Base-by-base conservation (phyloP, 1,140 invertebrate species). In the Zaprionus capensis region DNA sequence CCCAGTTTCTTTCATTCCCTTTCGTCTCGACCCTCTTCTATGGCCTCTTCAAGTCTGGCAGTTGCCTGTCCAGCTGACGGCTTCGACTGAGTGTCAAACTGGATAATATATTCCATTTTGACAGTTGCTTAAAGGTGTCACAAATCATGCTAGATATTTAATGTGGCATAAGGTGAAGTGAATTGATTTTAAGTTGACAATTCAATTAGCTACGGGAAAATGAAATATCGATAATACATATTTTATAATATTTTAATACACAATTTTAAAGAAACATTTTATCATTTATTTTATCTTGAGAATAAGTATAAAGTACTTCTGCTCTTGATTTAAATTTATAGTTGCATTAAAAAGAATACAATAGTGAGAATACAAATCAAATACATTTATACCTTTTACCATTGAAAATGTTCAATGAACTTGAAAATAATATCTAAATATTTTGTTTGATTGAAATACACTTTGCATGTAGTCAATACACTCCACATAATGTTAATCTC, bases 41-140 rank as follows among this genome's bases (percentile, higher is more conserved):
- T 14, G 15, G 38, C 12, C 34, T 41, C 11, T 38, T 44, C 49
- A 20, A 67, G 41, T 46, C n/a, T 9, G 2, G 41, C n/a, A 17
- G 7, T 6, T 2, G 41, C 41, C 41, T 44, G 41, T 2, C 36
- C 31, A 55, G 31, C n/a, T 44, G 62, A 24, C 46, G 31, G 26
- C 26, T 59, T 12, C 1, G 14, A 49, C 6, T 46, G 12, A 3
- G 11, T 41, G 20, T 28, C 14, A 11, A 5, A 56, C 46, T 56
- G 51, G 57, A 49, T 63, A 55, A 53, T 46, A 46, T 31, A 53
- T 14, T 70, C 46, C 24, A 38, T 14, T 12, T 28, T 41, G 68
- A 55, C 59, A 71, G 34, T 46, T 59, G 46, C 11, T 51, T 51
- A 5, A 51, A 51, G 46, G 11, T 51, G 17, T 4, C 17, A 22